Evolutionary conservation across 64 coral and sea anemone genomes (phyloP).

Genomic region (Stichodactyla helianthus): DNA sequence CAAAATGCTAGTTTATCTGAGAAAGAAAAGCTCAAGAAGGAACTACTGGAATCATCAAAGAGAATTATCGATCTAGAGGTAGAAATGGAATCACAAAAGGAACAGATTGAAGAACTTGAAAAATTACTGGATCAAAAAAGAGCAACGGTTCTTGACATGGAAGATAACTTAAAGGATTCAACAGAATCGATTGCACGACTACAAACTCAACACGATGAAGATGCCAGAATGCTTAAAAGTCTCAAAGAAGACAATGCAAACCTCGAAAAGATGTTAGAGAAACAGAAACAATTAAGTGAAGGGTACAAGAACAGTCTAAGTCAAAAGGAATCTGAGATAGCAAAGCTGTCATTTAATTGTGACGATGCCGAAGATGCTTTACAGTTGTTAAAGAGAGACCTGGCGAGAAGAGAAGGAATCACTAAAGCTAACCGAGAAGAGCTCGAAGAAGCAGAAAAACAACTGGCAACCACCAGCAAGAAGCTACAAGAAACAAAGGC

Average conservation of each 20-base stretch:
- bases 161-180: conserved; percentile 56
- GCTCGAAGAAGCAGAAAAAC: conserved; percentile 56
- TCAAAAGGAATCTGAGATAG: conserved; percentile 54
- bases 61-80: conserved; percentile 64
- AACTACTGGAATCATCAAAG: conserved; percentile 58
- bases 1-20: conserved; percentile 56
- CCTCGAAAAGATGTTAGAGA: conserved; percentile 68
- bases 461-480: conserved; percentile 46
- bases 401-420: conserved; percentile 54
- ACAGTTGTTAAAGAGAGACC: conserved; percentile 67
- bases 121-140: conserved; percentile 52
- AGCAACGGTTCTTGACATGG: conserved; percentile 32
- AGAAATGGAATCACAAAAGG: conserved; percentile 57
- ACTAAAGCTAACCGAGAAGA: conserved; percentile 68
- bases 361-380: conserved; percentile 61
- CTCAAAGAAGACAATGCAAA: conserved; percentile 55
- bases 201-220: conserved; percentile 60
- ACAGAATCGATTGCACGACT: conserved; percentile 40
- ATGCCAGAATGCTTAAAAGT: conserved; percentile 51
- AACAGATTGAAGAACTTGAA: conserved; percentile 73
- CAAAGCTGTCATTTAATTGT: conserved; percentile 58
- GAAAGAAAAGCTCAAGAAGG: conserved; percentile 70
- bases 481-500: conserved; percentile 67
- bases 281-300: conserved; percentile 70
- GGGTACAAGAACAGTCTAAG: conserved; percentile 57